Evolutionary conservation across 2,797 vertebrate genomes (phyloP).

Genomic region (Rhinella marina): DNA sequence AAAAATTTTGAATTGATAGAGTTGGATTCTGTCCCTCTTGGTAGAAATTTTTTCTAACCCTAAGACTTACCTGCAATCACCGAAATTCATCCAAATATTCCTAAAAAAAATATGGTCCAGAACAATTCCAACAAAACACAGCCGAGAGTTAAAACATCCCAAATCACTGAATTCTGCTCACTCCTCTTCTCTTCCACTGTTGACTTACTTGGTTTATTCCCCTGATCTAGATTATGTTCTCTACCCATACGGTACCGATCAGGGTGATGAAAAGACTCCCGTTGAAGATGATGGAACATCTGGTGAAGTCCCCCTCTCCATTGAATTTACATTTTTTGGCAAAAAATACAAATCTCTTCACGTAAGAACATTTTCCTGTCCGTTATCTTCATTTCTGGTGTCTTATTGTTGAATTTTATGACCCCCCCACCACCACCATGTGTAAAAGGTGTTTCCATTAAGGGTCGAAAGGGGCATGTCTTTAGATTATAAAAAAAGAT

Average conservation of each 20-base stretch:
- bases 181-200: neutral
- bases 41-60: neutral
- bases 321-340: conserved; percentile 63
- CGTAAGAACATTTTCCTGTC: conserved; percentile 12
- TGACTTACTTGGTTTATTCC: neutral
- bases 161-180: neutral
- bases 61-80: neutral
- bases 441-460: neutral
- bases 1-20: neutral
- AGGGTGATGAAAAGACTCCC: conserved; percentile 19
- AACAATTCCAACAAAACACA: neutral
- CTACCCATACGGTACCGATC: conserved; percentile 53
- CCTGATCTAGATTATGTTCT: conserved; percentile 50
- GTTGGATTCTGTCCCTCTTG: neutral
- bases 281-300: conserved; percentile 61
- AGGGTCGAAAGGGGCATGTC: neutral
- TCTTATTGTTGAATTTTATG: neutral
- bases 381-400: neutral
- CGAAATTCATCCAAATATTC: neutral
- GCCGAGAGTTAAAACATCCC: neutral
- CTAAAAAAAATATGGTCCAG: neutral
- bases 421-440: neutral
- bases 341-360: conserved; percentile 17
- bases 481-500: too few species aligned
- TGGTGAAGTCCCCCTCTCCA: neutral